Evolutionary conservation across 2,797 vertebrate species (phyloP).

Genomic region (Gephyroberyx darwinii): DNA sequence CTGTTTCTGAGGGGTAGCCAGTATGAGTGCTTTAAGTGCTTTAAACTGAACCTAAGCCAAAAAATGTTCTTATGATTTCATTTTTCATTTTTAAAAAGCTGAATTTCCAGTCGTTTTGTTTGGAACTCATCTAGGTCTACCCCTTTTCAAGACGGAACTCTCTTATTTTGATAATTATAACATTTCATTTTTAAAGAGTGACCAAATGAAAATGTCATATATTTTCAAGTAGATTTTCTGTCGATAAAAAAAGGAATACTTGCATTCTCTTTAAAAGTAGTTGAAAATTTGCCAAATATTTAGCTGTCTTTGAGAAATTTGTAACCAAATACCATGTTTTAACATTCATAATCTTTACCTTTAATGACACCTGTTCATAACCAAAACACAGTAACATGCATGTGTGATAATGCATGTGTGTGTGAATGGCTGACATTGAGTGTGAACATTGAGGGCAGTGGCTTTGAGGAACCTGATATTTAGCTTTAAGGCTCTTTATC

Average conservation of each 20-base stretch:
- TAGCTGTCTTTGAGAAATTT: constrained; percentile 67
- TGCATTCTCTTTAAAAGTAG: constrained; percentile 66
- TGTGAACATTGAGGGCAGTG: constrained; percentile 63
- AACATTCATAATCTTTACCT: constrained; percentile 72
- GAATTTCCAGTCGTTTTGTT: constrained; percentile 44
- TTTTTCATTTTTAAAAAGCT: constrained; percentile 27
- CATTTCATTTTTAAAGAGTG: constrained; percentile 68
- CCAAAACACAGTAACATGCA: constrained; percentile 74
- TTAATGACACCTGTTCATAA: constrained; percentile 54
- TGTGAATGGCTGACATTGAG: constrained; percentile 54
- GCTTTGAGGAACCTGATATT: constrained; percentile 19
- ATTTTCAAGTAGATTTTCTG: constrained; percentile 80
- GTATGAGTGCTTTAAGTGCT: constrained; percentile 72
- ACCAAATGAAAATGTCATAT: constrained; percentile 82
- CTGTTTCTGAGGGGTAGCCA: constrained; percentile 61
- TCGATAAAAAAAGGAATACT: constrained; percentile 62
- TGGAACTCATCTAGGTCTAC: constrained; percentile 40
- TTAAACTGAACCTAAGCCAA: constrained; percentile 72
- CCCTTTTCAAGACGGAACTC: constrained; percentile 53
- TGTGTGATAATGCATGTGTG: constrained; percentile 38
- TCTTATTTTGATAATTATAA: constrained; percentile 65
- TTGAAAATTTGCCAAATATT: constrained; percentile 78
- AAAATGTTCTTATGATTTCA: constrained; percentile 57
- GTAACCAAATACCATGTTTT: constrained; percentile 79
- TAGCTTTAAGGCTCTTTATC: constrained; percentile 27